phyloP scores from a whole-genome alignment of 2,797 vertebrate genomes.

The Neosalanx taihuensis region DNA sequence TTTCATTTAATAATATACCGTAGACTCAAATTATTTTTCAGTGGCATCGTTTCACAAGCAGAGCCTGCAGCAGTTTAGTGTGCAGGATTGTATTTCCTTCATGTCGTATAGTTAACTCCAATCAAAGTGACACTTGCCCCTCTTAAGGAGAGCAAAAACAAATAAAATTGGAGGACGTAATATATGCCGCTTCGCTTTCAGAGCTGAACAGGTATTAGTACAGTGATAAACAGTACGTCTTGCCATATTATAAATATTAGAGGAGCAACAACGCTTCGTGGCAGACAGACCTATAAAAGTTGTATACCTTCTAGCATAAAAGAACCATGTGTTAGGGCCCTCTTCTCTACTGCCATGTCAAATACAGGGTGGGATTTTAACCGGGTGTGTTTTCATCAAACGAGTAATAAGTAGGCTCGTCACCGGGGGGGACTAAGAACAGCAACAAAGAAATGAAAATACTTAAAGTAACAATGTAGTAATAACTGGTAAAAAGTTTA shows the following conservation, averaged over 20 bases:
- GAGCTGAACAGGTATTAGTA: constrained; percentile 56
- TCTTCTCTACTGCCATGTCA: no score
- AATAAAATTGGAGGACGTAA: constrained; percentile 53
- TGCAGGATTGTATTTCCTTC: neutral
- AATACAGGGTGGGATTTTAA: no score
- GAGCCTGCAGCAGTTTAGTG: constrained; percentile 30
- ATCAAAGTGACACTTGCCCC: constrained; percentile 42
- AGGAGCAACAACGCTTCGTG: constrained; percentile 67
- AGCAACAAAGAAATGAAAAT: no score
- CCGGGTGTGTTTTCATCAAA: no score
- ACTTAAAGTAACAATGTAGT: no score
- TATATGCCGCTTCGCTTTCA: constrained; percentile 54
- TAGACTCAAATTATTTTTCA: neutral
- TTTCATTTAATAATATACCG: neutral
- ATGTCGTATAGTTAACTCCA: constrained; percentile 41
- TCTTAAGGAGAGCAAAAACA: constrained; percentile 46
- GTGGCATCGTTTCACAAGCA: neutral
- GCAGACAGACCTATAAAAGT: constrained; percentile 70
- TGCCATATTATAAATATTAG: constrained; percentile 75
- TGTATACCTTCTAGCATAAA: constrained; percentile 65
- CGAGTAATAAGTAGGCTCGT: no score
- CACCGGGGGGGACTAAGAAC: no score
- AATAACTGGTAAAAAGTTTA: no score
- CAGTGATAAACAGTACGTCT: constrained; percentile 70
- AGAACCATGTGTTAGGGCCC: constrained; percentile 19